phyloP scores from a whole-genome alignment of 2,113 vertebrate genomes.

The Daphoenositta chrysoptera region DNA sequence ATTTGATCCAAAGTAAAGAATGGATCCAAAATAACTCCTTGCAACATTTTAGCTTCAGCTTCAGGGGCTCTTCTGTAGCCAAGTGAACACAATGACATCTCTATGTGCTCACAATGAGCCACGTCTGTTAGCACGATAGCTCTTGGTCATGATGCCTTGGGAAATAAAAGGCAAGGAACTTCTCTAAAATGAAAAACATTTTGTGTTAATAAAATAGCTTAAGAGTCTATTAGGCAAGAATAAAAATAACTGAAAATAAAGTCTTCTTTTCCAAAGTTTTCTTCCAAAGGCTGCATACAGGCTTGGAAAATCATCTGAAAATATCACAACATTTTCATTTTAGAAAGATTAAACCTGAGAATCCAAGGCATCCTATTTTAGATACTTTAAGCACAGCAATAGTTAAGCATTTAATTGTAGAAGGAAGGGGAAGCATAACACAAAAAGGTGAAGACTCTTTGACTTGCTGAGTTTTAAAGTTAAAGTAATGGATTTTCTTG shows the following conservation, averaged over 20 bases:
- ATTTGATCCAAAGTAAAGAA: background rate
- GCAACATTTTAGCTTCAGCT: background rate
- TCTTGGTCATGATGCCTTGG: background rate
- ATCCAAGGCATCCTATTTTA: background rate
- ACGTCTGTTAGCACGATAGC: background rate
- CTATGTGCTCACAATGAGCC: background rate
- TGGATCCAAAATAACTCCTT: background rate
- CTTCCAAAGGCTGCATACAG: background rate
- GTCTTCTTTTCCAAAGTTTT: background rate
- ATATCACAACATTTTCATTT: background rate
- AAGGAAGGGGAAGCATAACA: background rate
- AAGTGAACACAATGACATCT: background rate
- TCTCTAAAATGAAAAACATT: background rate
- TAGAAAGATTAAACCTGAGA: background rate
- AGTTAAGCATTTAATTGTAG: background rate
- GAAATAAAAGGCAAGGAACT: background rate
- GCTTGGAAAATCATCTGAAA: background rate
- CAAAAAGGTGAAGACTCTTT: background rate
- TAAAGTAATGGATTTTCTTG: background rate
- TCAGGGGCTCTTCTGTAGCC: background rate
- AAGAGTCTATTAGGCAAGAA: background rate
- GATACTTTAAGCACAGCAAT: background rate
- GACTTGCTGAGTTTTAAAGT: background rate
- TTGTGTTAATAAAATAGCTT: background rate
- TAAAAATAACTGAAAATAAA: background rate